These are phyloP conservation scores for Labeo rohita DNA, from an alignment of 2,113 vertebrate genomes.

Conservation along the genomic window DNA sequence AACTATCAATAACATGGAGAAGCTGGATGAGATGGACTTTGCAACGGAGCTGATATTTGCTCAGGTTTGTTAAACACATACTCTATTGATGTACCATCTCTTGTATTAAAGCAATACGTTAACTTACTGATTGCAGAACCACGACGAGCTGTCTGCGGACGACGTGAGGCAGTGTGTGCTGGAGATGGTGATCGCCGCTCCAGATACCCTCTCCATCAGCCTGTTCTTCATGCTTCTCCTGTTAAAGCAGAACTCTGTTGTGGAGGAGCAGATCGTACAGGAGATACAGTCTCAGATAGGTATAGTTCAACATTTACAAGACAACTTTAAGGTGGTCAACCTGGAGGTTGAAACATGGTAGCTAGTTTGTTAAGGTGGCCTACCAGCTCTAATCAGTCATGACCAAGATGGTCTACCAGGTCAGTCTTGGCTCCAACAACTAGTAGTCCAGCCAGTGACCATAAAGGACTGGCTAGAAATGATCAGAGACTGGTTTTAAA, in stretches of 20 bases:
- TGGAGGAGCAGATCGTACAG: conserved; percentile 84
- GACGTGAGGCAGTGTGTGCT: conserved; percentile 92
- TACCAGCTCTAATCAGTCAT: background rate
- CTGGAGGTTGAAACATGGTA: background rate
- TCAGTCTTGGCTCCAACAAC: background rate
- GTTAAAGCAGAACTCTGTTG: conserved; percentile 85
- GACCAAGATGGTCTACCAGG: background rate
- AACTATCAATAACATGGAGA: conserved; percentile 80
- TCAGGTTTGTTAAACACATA: conserved; percentile 76
- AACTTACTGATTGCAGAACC: conserved; percentile 73
- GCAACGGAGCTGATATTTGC: conserved; percentile 92
- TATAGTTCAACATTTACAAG: conserved; percentile 55
- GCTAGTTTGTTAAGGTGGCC: background rate
- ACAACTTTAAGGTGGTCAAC: background rate
- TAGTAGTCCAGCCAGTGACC: background rate
- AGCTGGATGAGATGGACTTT: conserved; percentile 89
- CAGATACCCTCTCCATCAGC: conserved; percentile 92
- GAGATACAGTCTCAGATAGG: conserved; percentile 84
- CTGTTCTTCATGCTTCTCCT: conserved; percentile 93
- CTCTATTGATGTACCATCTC: background rate
- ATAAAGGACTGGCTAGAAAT: background rate
- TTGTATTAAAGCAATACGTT: background rate
- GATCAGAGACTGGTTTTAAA: background rate
- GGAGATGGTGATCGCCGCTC: conserved; percentile 94
- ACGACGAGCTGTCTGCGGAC: conserved; percentile 86